Evolutionary conservation across 2,113 vertebrate species (phyloP).

Genomic region (Colaptes auratus): DNA sequence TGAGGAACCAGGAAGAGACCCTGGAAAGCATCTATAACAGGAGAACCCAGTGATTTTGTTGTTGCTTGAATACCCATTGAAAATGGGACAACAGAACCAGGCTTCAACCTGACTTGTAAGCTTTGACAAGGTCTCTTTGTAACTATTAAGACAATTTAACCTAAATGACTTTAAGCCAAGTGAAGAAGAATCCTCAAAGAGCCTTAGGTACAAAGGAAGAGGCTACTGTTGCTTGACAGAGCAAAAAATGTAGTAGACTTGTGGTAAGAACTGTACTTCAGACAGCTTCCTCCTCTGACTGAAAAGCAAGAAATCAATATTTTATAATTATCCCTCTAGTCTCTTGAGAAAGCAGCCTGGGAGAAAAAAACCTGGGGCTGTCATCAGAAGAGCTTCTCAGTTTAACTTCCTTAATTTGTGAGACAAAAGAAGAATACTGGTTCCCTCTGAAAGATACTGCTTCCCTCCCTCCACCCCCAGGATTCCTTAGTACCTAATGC

Average conservation of each 20-base stretch:
- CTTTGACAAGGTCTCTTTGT: neutral
- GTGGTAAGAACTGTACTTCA: neutral
- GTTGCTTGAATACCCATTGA: neutral
- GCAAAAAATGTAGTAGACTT: neutral
- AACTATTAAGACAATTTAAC: neutral
- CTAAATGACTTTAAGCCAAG: neutral
- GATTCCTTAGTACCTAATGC: neutral
- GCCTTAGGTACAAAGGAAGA: neutral
- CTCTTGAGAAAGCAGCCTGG: neutral
- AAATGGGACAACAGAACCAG: neutral
- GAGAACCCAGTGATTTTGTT: neutral
- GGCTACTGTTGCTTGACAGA: neutral
- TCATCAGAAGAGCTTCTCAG: neutral
- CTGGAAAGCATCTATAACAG: neutral
- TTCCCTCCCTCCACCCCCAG: neutral
- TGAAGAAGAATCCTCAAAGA: neutral
- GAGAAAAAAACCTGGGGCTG: neutral
- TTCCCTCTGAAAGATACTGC: neutral
- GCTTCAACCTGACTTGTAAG: neutral
- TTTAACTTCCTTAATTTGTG: neutral
- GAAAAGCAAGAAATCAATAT: neutral
- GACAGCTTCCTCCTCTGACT: constrained; percentile 4
- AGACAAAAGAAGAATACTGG: neutral
- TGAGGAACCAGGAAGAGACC: neutral
- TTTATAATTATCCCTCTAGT: neutral